These are phyloP conservation scores for Dasyprocta punctata DNA, from an alignment of 2,113 vertebrate species.

Conservation along the genomic window DNA sequence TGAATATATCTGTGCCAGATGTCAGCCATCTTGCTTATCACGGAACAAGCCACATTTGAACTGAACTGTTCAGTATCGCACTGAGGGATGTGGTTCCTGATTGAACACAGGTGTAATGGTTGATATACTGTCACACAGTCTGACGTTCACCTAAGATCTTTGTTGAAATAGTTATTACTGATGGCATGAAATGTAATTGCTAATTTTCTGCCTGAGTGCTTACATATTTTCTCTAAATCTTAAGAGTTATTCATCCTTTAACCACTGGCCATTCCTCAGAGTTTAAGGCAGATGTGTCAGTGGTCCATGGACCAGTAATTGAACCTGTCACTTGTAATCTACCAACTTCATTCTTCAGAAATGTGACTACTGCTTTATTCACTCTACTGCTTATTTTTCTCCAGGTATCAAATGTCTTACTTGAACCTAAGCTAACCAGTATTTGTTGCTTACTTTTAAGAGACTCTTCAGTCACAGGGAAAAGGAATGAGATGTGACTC, in stretches of 20 bases:
- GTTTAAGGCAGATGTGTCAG: conserved; percentile 89
- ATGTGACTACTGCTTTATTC: conserved; percentile 85
- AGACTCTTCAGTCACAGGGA: conserved; percentile 24
- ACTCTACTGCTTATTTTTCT: conserved; percentile 82
- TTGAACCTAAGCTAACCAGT: conserved; percentile 78
- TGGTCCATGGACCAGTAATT: conserved; percentile 89
- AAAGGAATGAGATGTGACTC: conserved; percentile 60
- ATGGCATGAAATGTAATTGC: conserved; percentile 97
- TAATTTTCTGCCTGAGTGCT: conserved; percentile 96
- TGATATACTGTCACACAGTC: conserved; percentile 94
- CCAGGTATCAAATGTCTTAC: conserved; percentile 81
- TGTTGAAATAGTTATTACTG: conserved; percentile 98
- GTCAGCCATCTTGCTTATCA: conserved; percentile 93
- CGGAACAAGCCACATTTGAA: conserved; percentile 87
- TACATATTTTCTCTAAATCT: conserved; percentile 94
- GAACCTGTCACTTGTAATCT: conserved; percentile 92
- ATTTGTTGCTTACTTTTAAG: conserved; percentile 79
- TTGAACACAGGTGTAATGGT: conserved; percentile 95
- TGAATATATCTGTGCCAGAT: conserved; percentile 89
- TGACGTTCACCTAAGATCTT: conserved; percentile 96
- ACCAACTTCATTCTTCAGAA: conserved; percentile 89
- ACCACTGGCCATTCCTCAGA: conserved; percentile 88
- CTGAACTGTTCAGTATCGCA: conserved; percentile 85
- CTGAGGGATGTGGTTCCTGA: conserved; percentile 88
- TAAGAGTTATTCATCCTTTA: conserved; percentile 92